phyloP scores from a whole-genome alignment of 2,888 invertebrate genomes.

The Troglohyphantes excavatus region DNA sequence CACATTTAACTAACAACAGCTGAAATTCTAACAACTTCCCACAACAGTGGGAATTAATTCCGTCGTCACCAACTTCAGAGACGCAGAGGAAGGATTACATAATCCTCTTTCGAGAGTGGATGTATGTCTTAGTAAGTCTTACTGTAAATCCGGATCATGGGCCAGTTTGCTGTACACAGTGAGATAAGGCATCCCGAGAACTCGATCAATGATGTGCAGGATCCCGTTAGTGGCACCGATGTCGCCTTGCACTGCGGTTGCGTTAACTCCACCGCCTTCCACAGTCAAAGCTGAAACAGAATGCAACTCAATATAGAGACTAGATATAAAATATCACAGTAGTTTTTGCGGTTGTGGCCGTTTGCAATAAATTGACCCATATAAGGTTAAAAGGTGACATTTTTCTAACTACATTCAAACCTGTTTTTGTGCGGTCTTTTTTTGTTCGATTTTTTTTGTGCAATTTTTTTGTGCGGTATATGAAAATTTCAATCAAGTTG shows the following conservation, averaged over 20 bases:
- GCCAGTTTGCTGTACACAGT: conserved; percentile 91
- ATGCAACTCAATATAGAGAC: background rate
- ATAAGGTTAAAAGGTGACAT: too few relatives aligned
- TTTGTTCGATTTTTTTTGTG: too few relatives aligned
- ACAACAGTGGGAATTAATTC: background rate
- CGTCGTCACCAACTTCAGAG: background rate
- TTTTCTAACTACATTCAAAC: too few relatives aligned
- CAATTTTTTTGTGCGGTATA: too few relatives aligned
- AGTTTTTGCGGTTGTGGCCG: too few relatives aligned
- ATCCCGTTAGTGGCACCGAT: conserved; percentile 96
- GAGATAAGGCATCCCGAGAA: conserved; percentile 93
- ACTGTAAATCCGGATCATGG: conserved; percentile 78
- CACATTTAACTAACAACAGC: background rate
- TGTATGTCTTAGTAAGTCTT: conserved; percentile 42
- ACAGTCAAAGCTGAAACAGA: conserved; percentile 86
- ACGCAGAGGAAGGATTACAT: conserved; percentile 2
- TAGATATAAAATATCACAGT: too few relatives aligned
- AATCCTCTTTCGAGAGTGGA: conserved; percentile 17
- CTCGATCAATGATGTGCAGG: conserved; percentile 95
- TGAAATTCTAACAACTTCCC: background rate
- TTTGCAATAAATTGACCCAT: too few relatives aligned
- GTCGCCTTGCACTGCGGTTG: conserved; percentile 92
- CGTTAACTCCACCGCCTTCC: conserved; percentile 95
- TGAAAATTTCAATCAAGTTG: too few relatives aligned
- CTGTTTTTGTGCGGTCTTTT: too few relatives aligned